Base-by-base conservation (phyloP, 2,797 vertebrate genomes). In the Pangasius djambal region DNA sequence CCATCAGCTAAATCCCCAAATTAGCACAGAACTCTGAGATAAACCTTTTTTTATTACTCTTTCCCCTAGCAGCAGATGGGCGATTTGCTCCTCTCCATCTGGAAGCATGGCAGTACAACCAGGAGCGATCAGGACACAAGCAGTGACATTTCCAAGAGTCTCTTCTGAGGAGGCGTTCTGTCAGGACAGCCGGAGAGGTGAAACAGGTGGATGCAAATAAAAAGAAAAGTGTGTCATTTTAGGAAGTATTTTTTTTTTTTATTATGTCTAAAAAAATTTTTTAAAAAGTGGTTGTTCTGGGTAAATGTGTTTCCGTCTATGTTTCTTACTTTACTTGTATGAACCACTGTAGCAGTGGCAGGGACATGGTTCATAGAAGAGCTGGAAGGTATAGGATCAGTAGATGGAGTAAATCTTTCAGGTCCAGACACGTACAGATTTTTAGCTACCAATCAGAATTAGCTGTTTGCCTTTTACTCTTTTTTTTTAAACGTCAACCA, bases 21-120 rank as follows among this genome's bases (percentile, higher is more conserved):
- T 72, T 72, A 72, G 34, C 16, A 22, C 18, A 72, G 69, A 72
- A 22, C 34, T 44, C 37, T 44, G 70, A 74, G 20, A 44, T 74
- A 25, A 74, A 74, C 37, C 70, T 1, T 22, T 44, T 74, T 37
- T 70, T 37, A 37, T 72, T 37, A 22, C 28, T 0, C 13, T 65
- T 3, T 65, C 3, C 28, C 63, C 63, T 18, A 34, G 31, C 40
- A 75, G 40, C 72, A 75, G 72, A 75, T 75, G 40, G 40, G 22
- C 28, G 22, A 75, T 75, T 75, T n/a, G 74, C 25, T 50, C 74
- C 4, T 50, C 40, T 77, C 83, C 88, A 88, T 88, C 81, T 88
- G 87, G 69, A 63, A 37, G 81, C 67, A 37, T 88, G 20, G 12
- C 74, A 25, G 59, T 44, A 50, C 44, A 70, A 59, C 12, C 55